Base-by-base conservation (phyloP, 1,140 invertebrate genomes). In the Drosophila leontia region DNA sequence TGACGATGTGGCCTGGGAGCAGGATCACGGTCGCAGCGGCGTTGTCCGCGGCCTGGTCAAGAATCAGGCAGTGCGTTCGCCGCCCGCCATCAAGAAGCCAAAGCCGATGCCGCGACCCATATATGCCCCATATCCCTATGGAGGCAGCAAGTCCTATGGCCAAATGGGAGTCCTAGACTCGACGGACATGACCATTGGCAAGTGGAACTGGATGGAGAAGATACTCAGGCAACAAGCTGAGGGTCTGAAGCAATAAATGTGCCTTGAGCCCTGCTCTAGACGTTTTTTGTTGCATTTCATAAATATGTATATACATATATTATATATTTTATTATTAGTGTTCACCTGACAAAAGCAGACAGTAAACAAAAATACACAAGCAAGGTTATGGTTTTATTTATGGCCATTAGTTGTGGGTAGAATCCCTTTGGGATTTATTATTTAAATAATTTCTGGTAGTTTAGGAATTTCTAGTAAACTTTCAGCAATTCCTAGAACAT, bases 181-280 rank as follows among this genome's bases (percentile, higher is more conserved):
- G 2, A 44, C 7, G 11, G 19, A 23, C 7, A 61, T 19, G 37
- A 64, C 13, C 51, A 19, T 19, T 3, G 13, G 11, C 13, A 41
- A 29, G 23, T 56, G 53, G 53, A 37, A 39, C 8, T 56, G 53
- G 53, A 56, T 56, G 34, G 53, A 56, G 4, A 39, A 37, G 53
- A 23, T 56, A 6, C 53, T 56, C 1, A 9, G 51, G 34, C 51
- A 55, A 1, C 51, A 55, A 12, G 17, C 29, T 1, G 13, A 29
- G 5, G 26, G 26, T 29, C 26, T 29, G 26, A 29, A 29, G n/a
- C n/a, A n/a, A n/a, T n/a, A n/a, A n/a, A n/a, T n/a, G n/a, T n/a
- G n/a, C n/a, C n/a, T n/a, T n/a, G n/a, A 34, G 48, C 29, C n/a
- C 7, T 51, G 50, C 1, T 3, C 3, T 35, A 19, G 11, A 34